A percentile compares a stretch with the other conserved stretches of the same genome.
phyloP scores from a whole-genome alignment of 2,888 invertebrate species.

The Hecatera dysodea region DNA sequence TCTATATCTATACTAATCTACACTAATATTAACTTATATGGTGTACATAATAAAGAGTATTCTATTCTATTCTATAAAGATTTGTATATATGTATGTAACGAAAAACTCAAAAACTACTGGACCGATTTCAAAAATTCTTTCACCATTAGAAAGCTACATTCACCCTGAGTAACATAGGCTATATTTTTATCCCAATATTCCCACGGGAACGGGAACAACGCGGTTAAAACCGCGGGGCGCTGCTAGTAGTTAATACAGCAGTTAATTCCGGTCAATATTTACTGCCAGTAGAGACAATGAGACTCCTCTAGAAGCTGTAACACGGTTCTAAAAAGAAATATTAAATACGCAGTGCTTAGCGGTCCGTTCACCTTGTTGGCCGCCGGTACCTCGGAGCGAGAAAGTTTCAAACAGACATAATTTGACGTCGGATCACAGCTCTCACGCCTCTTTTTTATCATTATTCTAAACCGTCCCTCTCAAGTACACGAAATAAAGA shows the following conservation, averaged over 20 bases:
- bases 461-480: conserved; percentile 62
- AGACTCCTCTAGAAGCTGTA: conserved; percentile 28
- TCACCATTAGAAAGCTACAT: too few relatives aligned
- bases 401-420: conserved; percentile 60
- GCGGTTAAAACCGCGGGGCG: too few relatives aligned
- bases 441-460: conserved; percentile 62
- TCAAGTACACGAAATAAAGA: conserved; percentile 63
- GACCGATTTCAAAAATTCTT: too few relatives aligned
- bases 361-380: conserved; percentile 27
- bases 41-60: too few relatives aligned
- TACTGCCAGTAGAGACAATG: conserved; percentile 16
- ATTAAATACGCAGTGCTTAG: conserved; percentile 11
- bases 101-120: neutral
- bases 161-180: too few relatives aligned
- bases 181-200: too few relatives aligned
- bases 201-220: too few relatives aligned
- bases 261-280: neutral
- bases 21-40: too few relatives aligned
- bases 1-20: too few relatives aligned
- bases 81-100: neutral
- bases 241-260: neutral
- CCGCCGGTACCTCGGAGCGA: conserved; percentile 25
- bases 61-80: too few relatives aligned
- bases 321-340: conserved; percentile 37
- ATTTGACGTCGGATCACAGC: conserved; percentile 55